Evolutionary conservation across 2,888 invertebrate species (phyloP).

Genomic region (Escarpia spicata): DNA sequence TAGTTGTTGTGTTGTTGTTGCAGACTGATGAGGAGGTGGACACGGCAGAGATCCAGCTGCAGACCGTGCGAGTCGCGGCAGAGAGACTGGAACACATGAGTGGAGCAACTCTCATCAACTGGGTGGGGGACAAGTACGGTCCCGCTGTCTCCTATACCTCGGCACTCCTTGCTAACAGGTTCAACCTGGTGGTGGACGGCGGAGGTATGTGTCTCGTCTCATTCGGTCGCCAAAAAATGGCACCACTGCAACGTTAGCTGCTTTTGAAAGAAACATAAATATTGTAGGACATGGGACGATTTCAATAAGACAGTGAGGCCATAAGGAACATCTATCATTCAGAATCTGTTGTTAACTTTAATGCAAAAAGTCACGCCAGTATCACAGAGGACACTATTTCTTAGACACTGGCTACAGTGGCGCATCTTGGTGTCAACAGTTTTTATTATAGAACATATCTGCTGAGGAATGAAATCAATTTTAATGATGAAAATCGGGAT

Average conservation of each 20-base stretch:
- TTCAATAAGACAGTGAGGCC: too few species aligned
- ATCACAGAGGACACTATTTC: too few species aligned
- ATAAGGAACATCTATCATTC: too few species aligned
- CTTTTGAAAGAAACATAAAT: not conserved
- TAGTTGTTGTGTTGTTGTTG: not conserved
- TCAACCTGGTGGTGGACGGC: conserved; percentile 29
- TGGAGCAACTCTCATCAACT: conserved; percentile 22
- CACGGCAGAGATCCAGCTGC: not conserved
- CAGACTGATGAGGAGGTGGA: conserved; percentile 28
- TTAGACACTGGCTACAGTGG: too few species aligned
- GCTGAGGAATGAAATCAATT: too few species aligned
- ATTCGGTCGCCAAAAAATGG: not conserved
- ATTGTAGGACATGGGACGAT: not conserved
- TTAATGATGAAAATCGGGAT: too few species aligned
- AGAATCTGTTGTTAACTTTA: too few species aligned
- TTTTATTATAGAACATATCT: too few species aligned
- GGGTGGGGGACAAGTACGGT: conserved; percentile 30
- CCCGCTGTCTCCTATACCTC: conserved; percentile 25
- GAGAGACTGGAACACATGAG: conserved; percentile 19
- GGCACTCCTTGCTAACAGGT: conserved; percentile 21
- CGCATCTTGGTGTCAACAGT: too few species aligned
- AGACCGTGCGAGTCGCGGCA: conserved; percentile 25
- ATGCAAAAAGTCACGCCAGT: too few species aligned
- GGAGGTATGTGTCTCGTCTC: conserved; percentile 23
- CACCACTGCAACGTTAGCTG: not conserved